A percentile compares a stretch with the other conserved stretches of the same genome.
These are phyloP conservation scores for Forbesichthys agassizii DNA, from an alignment of 2,113 vertebrate genomes.

Conservation along the genomic window DNA sequence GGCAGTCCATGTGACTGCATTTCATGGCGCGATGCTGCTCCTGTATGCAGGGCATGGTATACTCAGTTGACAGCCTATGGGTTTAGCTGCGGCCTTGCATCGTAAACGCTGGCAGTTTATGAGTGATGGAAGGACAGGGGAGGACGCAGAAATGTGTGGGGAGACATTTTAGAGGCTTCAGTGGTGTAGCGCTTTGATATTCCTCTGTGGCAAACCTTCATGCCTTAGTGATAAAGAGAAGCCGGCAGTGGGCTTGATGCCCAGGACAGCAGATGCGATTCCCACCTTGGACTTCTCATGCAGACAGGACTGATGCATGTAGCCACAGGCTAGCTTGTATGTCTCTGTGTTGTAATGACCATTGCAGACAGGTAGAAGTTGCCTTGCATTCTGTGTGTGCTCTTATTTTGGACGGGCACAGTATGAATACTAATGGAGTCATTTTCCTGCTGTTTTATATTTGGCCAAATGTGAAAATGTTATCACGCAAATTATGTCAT, in stretches of 20 bases:
- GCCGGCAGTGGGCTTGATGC: background rate
- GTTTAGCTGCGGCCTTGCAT: background rate
- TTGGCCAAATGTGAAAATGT: background rate
- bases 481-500: too few relatives aligned
- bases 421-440: background rate
- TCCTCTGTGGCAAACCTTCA: background rate
- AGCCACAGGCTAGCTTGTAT: too few relatives aligned
- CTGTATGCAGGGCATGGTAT: background rate
- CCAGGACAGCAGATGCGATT: background rate
- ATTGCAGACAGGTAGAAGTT: background rate
- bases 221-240: background rate
- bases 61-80: background rate
- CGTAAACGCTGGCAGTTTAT: background rate
- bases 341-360: too few relatives aligned
- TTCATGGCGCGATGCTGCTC: background rate
- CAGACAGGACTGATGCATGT: too few relatives aligned
- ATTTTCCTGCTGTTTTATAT: background rate
- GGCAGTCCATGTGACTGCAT: background rate
- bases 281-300: background rate
- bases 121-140: background rate
- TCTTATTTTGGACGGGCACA: background rate
- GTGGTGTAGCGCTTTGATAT: constrained; percentile 4
- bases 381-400: background rate
- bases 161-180: background rate
- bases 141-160: background rate